Conservation (phyloP, 2,113 vertebrate genomes). For the Geothlypis trichas region DNA sequence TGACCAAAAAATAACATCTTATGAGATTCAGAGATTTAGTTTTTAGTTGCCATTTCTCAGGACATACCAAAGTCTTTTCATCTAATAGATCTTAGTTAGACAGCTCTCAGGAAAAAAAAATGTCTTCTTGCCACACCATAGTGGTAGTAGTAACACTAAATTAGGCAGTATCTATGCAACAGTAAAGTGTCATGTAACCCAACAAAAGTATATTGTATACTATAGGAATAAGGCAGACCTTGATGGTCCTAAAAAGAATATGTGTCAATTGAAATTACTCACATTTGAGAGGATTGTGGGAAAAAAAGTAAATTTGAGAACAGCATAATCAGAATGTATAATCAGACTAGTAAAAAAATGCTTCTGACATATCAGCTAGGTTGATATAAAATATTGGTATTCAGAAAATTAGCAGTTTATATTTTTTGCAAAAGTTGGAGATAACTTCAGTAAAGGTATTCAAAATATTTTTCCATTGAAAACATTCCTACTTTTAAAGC, state of each 20-base stretch:
- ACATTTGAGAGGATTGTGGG: not conserved
- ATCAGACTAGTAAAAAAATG: rapidly evolving
- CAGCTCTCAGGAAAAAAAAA: not conserved
- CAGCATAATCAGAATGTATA: too few relatives aligned
- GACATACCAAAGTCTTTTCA: not conserved
- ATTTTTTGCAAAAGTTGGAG: not conserved
- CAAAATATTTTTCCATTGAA: not conserved
- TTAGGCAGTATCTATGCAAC: not conserved
- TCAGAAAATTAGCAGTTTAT: not conserved
- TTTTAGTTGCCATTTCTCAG: not conserved
- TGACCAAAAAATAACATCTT: not conserved
- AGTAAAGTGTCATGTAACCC: not conserved
- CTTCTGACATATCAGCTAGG: not conserved
- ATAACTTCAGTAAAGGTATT: not conserved
- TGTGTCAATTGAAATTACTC: not conserved
- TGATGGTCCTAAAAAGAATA: not conserved
- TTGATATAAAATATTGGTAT: not conserved
- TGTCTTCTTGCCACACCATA: not conserved
- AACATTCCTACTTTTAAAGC: not conserved
- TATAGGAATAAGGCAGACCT: not conserved
- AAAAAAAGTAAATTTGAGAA: not conserved
- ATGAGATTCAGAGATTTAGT: not conserved
- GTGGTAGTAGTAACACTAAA: not conserved
- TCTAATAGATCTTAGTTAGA: not conserved
- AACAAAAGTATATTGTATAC: not conserved